Base-by-base conservation (phyloP, 2,797 vertebrate genomes). In the Buceros bicornis region DNA sequence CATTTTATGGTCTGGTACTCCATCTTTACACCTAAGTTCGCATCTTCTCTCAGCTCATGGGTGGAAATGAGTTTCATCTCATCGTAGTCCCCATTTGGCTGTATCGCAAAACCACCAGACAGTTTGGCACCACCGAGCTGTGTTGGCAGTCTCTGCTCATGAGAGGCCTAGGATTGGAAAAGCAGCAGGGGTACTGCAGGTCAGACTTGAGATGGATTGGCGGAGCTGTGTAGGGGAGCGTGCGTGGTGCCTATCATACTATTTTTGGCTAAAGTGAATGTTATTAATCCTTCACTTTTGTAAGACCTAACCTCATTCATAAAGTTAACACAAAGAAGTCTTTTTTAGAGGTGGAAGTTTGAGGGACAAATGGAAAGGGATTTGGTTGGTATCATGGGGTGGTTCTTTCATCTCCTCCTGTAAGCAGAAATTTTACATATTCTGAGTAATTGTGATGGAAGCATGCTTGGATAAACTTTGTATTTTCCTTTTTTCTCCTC, bases 231-330 rank as follows among this genome's bases (percentile, higher is more conserved):
- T 48, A 48, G 62, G 78, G 76, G 53, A 89, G 40, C 4, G 0
- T 90, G 62, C 82, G 37, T 4, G 3, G 40, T 84, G 74, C 66
- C 89, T 94, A 94, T 88, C 91, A 13, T 50, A 89, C 69, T 94
- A 31, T 19, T 73, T 84, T 94, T 95, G 92, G 81, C 80, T 94
- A 57, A 57, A 43, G 69, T 8, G 73, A 89, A 33, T 87, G 58
- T 87, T 90, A 90, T 78, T 95, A 92, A 93, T 84, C 66, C 56
- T 87, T 95, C 60, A 33, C 35, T 93, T 93, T 79, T 64, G 45
- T 93, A 86, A 93, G 60, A 40, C 56, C 60, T 92, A 95, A 81
- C 76, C 90, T 95, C 96, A 94, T 97, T 96, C 94, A 97, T 93
- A 92, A 95, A 89, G 79, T 67, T 87, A 82, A 93, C 71, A 94